Evolutionary conservation across 37 sponge, comb jelly and placozoan species (phyloP).

Genomic region (Crambe crambe): DNA sequence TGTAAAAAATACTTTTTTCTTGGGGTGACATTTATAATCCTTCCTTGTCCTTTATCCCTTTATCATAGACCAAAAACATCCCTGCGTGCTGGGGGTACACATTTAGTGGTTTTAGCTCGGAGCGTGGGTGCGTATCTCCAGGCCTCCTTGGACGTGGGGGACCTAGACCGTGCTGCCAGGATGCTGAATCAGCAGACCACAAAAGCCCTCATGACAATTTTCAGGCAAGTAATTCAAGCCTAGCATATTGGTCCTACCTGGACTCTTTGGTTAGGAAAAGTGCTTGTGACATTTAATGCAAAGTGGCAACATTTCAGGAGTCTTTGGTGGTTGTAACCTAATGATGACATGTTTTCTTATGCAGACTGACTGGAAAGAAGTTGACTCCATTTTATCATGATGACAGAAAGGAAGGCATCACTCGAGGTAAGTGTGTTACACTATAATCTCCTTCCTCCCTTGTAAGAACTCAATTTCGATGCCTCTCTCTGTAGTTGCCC

Average conservation of each 20-base stretch:
- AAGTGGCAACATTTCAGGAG: neutral
- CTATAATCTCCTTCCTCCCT: neutral
- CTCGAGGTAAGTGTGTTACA: constrained; percentile 37
- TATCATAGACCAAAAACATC: constrained; percentile 59
- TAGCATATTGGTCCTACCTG: too few species aligned
- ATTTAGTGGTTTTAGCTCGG: constrained; percentile 71
- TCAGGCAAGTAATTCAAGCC: constrained; percentile 62
- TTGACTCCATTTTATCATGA: constrained; percentile 59
- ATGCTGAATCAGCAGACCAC: constrained; percentile 55
- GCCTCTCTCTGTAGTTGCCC: constrained; percentile 44
- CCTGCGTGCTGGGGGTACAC: constrained; percentile 80
- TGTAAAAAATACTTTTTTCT: constrained; percentile 37
- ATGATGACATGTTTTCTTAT: neutral
- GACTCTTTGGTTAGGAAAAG: neutral
- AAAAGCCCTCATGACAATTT: constrained; percentile 35
- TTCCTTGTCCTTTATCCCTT: neutral
- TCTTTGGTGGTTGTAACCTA: neutral
- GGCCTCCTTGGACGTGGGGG: constrained; percentile 50
- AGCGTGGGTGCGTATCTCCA: constrained; percentile 61
- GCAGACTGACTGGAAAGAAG: constrained; percentile 33
- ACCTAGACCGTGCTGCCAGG: constrained; percentile 44
- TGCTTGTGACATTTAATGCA: neutral
- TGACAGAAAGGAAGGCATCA: constrained; percentile 46
- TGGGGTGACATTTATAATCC: neutral
- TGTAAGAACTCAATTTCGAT: neutral